A percentile compares a stretch with the other conserved stretches of the same genome.
Evolutionary conservation across 2,797 vertebrate genomes (phyloP).

Genomic region (Hapalemur alaotrensis): DNA sequence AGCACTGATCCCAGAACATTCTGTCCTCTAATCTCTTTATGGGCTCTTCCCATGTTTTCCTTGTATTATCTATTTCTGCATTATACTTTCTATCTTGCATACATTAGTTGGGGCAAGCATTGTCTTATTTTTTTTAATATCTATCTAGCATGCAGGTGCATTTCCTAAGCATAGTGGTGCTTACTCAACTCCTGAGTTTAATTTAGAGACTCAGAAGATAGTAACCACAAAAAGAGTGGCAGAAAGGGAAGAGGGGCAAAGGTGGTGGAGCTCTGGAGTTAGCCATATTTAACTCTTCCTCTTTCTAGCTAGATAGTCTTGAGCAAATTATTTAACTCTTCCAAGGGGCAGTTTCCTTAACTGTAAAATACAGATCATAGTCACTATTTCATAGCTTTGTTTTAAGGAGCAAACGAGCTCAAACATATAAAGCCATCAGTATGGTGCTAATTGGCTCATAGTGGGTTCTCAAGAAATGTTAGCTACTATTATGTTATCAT

Average conservation of each 20-base stretch:
- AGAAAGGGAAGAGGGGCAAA: background rate
- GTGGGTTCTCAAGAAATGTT: conserved; percentile 10
- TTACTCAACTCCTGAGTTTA: background rate
- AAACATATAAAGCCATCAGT: conserved; percentile 16
- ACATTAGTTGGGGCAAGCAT: background rate
- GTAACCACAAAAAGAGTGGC: background rate
- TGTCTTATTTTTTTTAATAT: background rate
- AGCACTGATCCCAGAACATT: background rate
- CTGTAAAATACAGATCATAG: background rate
- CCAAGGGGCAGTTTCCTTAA: conserved; percentile 17
- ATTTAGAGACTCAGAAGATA: background rate
- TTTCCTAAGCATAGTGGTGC: background rate
- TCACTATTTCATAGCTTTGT: background rate
- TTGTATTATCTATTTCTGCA: background rate
- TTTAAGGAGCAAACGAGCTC: conserved; percentile 45
- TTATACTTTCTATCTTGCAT: background rate
- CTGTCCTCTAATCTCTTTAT: background rate
- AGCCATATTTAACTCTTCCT: background rate
- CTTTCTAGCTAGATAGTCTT: background rate
- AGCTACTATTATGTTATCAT: conserved; percentile 27
- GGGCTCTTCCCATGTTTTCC: background rate
- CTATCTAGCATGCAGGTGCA: background rate
- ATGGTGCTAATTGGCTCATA: background rate
- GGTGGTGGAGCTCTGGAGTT: background rate
- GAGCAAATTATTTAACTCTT: background rate